A percentile compares a stretch with the other conserved stretches of the same genome.
These are phyloP conservation scores for Pao palembangensis DNA, from an alignment of 2,113 vertebrate genomes.

Conservation along the genomic window DNA sequence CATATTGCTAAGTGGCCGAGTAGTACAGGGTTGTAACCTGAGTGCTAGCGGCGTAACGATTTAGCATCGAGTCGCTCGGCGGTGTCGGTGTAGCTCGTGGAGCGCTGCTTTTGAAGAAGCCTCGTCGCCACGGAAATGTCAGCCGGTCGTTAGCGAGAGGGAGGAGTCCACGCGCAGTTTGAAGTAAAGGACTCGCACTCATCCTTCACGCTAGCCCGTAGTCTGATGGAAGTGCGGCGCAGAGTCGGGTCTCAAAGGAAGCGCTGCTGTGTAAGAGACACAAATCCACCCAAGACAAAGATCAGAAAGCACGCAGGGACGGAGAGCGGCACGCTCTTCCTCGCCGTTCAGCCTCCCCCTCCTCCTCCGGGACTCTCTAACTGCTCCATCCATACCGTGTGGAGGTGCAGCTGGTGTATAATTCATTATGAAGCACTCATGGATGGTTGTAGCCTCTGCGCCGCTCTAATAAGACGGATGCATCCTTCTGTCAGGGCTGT, in stretches of 20 bases:
- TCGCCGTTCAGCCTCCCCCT: constrained; percentile 9
- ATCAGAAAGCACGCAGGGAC: constrained; percentile 38
- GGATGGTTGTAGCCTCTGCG: constrained; percentile 39
- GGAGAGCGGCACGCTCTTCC: constrained; percentile 30
- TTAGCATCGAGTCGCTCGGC: constrained; percentile 50
- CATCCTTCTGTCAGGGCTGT: constrained; percentile 35
- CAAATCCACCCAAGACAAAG: too few relatives aligned
- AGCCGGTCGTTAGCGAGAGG: constrained; percentile 33
- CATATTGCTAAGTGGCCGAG: constrained; percentile 66
- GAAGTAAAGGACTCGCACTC: too few relatives aligned
- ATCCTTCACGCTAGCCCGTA: too few relatives aligned
- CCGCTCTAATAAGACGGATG: constrained; percentile 28
- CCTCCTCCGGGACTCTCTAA: constrained; percentile 24
- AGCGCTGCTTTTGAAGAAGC: constrained; percentile 48
- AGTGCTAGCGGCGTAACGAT: constrained; percentile 57
- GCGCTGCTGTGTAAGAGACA: too few relatives aligned
- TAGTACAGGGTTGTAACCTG: constrained; percentile 51
- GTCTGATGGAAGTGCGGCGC: too few relatives aligned
- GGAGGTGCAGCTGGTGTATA: constrained; percentile 36
- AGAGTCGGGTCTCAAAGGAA: too few relatives aligned
- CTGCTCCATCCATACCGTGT: constrained; percentile 36
- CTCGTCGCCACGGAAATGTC: constrained; percentile 42
- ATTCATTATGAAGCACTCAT: constrained; percentile 58
- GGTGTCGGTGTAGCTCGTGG: constrained; percentile 49
- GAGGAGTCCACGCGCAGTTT: background rate